Evolutionary conservation across 2,797 vertebrate species (phyloP), one percentile per base, ranked within the genome.

Genomic region (Dicrostonyx torquatus): DNA sequence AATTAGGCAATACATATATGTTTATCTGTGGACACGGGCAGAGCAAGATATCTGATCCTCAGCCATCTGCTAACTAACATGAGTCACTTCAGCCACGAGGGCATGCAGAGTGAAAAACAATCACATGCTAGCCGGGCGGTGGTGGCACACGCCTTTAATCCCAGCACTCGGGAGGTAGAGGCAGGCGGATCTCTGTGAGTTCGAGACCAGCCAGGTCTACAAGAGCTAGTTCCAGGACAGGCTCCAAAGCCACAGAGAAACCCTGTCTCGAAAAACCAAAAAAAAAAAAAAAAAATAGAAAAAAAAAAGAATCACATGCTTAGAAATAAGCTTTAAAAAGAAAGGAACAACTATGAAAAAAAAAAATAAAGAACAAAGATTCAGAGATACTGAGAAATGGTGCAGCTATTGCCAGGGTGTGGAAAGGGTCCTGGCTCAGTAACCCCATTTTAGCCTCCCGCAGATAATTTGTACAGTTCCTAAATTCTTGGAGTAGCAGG

Each of bases 391-490:
- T 68, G 55, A 94, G 37, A 53, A 83, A 68, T 6, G 84, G n/a
- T 88, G 12, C 4, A 2, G 48, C 22, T 77, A 31, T 62, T 86
- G 82, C 45, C 64, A 88, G 66, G 31, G 13, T 22, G 0, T 60
- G 40, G 50, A 66, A 55, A 86, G 60, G 29, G 37, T 34, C 40
- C 2, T 53, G 18, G 48, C 53, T 94, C 75, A 13, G 15, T 40
- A 77, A 62, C 73, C 77, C 89, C 72, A 75, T 84, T 86, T 86
- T 82, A 31, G 34, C 62, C 92, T 96, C 75, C 82, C 73, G 77
- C 48, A 24, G 29, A 58, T 22, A 13, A n/a, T 86, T 70, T 2
- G 80, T 40, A 13, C 2, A 5, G 76, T 87, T 92, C 91, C 62
- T 55, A 73, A 93, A 94, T 89, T 93, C 64, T 87, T 31, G 45